Conservation (phyloP, 2,113 vertebrate genomes). For the Laterallus jamaicensis region DNA sequence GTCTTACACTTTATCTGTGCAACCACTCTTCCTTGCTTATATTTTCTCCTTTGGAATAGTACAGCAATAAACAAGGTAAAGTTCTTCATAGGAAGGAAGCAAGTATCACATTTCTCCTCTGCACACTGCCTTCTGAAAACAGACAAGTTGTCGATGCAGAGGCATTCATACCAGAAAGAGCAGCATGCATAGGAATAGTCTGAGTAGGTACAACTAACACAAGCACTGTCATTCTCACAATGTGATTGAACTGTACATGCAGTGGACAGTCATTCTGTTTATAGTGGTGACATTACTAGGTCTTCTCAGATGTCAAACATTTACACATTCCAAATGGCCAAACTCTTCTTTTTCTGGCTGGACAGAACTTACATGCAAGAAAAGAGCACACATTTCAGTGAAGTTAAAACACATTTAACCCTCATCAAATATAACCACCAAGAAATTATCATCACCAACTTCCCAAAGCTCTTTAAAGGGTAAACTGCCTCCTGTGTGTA, state of each 20-base stretch:
- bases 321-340: neutral
- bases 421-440: neutral
- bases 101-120: neutral
- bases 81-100: neutral
- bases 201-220: neutral
- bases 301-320: neutral
- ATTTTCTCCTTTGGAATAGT: neutral
- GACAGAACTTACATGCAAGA: neutral
- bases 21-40: neutral
- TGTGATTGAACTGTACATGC: neutral
- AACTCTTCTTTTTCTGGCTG: neutral
- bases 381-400: neutral
- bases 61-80: neutral
- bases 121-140: neutral
- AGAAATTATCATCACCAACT: neutral
- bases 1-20: neutral
- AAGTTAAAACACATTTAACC: neutral
- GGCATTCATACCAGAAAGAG: neutral
- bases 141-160: neutral
- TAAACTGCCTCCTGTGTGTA: neutral
- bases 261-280: neutral
- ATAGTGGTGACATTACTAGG: neutral
- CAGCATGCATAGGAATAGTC: neutral
- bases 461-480: neutral
- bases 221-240: neutral